Conservation (phyloP, 2,797 vertebrate genomes). For the Megalops cyprinoides region DNA sequence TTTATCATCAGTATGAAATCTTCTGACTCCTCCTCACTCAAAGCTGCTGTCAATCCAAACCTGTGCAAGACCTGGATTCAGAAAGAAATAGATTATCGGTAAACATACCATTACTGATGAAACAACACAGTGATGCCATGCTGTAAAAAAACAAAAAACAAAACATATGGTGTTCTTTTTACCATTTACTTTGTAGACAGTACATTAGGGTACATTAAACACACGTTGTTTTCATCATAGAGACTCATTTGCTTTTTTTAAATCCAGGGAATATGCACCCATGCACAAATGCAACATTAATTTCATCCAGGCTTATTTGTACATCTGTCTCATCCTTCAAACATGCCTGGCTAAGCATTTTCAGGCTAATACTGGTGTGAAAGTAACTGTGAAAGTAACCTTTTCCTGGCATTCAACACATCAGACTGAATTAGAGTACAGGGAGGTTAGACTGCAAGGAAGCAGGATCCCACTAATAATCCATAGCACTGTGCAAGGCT, state of each 20-base stretch:
- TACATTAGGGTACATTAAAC: not conserved
- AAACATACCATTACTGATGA: not conserved
- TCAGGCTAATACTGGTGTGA: conserved; percentile 45
- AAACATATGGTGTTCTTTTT: not conserved
- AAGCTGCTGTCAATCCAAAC: not conserved
- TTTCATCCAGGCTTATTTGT: conserved; percentile 39
- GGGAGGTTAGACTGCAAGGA: conserved; percentile 32
- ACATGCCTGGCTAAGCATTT: conserved; percentile 51
- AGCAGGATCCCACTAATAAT: conserved; percentile 15
- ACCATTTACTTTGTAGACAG: not conserved
- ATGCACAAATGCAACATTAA: not conserved
- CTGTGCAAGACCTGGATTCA: not conserved
- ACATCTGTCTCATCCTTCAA: conserved; percentile 46
- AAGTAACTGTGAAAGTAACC: conserved; percentile 54
- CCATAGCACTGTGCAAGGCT: not conserved
- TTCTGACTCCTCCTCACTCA: not conserved
- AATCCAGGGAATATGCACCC: not conserved
- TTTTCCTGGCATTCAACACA: conserved; percentile 50
- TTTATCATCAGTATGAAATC: not conserved
- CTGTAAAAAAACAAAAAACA: not conserved
- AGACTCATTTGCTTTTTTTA: not conserved
- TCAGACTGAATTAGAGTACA: conserved; percentile 47
- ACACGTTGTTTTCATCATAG: not conserved
- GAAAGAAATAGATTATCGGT: too few relatives aligned
- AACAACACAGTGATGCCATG: not conserved